phyloP scores from a whole-genome alignment of 2,113 vertebrate genomes.

The Thryonomys swinderianus region DNA sequence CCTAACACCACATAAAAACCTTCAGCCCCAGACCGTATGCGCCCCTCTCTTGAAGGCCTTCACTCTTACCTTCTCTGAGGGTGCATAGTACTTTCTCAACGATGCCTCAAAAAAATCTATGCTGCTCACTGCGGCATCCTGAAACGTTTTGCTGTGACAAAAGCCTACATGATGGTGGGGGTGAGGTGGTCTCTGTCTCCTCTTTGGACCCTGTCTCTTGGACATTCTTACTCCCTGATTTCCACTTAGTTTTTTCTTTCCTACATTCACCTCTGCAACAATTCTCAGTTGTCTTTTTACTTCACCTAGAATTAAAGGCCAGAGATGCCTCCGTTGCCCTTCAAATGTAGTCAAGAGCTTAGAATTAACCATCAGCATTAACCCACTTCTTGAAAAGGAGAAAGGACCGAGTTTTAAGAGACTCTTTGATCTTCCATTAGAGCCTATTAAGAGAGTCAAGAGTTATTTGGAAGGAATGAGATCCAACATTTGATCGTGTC shows the following conservation, averaged over 20 bases:
- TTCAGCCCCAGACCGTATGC: not conserved
- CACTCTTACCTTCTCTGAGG: not conserved
- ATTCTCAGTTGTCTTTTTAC: not conserved
- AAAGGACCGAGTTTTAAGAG: slow-evolving; percentile 35
- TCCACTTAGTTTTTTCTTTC: not conserved
- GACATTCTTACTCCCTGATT: not conserved
- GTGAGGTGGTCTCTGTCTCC: not conserved
- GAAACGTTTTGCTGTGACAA: not conserved
- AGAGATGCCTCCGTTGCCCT: not conserved
- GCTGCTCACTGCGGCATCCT: not conserved
- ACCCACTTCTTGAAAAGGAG: slow-evolving; percentile 33
- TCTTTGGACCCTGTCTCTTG: not conserved
- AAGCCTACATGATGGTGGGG: not conserved
- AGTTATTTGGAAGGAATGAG: slow-evolving; percentile 60
- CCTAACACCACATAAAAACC: not conserved
- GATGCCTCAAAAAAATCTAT: not conserved
- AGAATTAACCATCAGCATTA: slow-evolving; percentile 46
- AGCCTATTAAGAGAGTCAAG: not conserved
- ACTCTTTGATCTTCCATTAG: slow-evolving; percentile 76
- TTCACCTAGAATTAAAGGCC: slow-evolving; percentile 46
- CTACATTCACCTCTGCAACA: not conserved
- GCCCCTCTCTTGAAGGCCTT: not conserved
- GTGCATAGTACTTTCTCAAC: not conserved
- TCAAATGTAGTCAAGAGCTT: slow-evolving; percentile 24
- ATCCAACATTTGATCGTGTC: slow-evolving; percentile 41